phyloP scores from a whole-genome alignment of 2,888 invertebrate species.

The Drosophila lutescens region DNA sequence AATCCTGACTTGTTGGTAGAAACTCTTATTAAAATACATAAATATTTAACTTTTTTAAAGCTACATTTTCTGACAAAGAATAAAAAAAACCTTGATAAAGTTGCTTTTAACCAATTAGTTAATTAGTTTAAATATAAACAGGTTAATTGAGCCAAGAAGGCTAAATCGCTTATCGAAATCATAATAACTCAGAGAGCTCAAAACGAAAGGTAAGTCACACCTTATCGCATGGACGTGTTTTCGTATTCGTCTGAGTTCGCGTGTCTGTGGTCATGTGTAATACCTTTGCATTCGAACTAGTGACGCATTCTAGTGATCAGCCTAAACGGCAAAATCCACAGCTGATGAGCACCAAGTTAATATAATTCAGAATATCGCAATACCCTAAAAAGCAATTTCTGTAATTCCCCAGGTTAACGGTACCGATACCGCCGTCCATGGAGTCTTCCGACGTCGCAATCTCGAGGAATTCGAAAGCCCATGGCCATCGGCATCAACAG shows the following conservation, averaged over 20 bases:
- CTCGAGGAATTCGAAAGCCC: conserved; percentile 79
- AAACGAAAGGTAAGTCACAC: conserved; percentile 10
- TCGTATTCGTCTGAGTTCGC: conserved; percentile 14
- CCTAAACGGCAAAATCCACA: conserved; percentile 36
- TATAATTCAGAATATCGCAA: conserved; percentile 12
- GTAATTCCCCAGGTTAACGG: conserved; percentile 72
- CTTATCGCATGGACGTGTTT: conserved; percentile 28
- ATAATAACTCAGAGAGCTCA: conserved; percentile 1
- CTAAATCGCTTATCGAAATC: not conserved
- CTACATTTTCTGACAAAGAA: no score
- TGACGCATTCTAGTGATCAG: conserved; percentile 48
- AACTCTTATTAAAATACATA: not conserved
- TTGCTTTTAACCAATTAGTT: not conserved
- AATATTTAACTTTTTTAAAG: not conserved
- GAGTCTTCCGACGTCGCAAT: conserved; percentile 80
- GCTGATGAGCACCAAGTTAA: conserved; percentile 32
- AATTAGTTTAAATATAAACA: not conserved
- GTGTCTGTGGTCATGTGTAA: conserved; percentile 42
- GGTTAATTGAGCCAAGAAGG: not conserved
- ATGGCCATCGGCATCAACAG: conserved; percentile 68
- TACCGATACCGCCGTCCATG: conserved; percentile 77
- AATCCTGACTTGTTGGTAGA: no score
- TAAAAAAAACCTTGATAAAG: no score
- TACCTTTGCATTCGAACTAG: conserved; percentile 20
- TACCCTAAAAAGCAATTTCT: conserved; percentile 20